Base-by-base conservation (phyloP, 2,113 vertebrate genomes). In the Gulo gulo region DNA sequence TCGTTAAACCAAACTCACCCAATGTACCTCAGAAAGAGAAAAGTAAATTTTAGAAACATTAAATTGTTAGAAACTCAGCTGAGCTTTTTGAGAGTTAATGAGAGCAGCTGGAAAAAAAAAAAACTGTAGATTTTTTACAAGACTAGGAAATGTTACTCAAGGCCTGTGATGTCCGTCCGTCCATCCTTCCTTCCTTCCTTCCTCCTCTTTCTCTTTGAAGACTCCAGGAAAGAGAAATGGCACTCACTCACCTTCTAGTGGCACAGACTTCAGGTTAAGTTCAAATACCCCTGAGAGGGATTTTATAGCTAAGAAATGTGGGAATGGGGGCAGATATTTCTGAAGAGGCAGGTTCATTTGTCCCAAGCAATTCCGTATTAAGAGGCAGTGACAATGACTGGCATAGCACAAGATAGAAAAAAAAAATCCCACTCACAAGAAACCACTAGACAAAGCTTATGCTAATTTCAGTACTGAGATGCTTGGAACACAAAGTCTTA, bases 311-410 rank as follows among this genome's bases (percentile, higher is more conserved):
- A 85, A 94, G 59, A 90, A 84, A 39, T 15, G 18, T 92, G 65
- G 79, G 24, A n/a, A 61, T 11, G 36, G 45, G 45, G 65, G 34
- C 15, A 23, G 67, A 14, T 47, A 45, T 67, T 90, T 79, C 81
- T 80, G n/a, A 61, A 92, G 45, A 95, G 15, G 39, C n/a, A 80
- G 63, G 39, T 34, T 96, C 67, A 85, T 76, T 94, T 89, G 67
- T 90, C 57, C 34, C 55, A 88, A 84, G 52, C 16, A 74, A 79
- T 85, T 92, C 14, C 26, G 31, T 23, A 39, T 16, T 67, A 65
- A 86, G 71, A 74, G 39, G 39, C n/a, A 23, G 24, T 16, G 23
- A 91, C 34, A 67, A 81, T 74, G 47, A 76, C 15, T 73, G 55
- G 26, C 4, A 1, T 14, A 55, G 23, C 29, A 26, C 21, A 20